Base-by-base conservation (phyloP, 2,888 invertebrate genomes). In the Drosophila prostipennis region DNA sequence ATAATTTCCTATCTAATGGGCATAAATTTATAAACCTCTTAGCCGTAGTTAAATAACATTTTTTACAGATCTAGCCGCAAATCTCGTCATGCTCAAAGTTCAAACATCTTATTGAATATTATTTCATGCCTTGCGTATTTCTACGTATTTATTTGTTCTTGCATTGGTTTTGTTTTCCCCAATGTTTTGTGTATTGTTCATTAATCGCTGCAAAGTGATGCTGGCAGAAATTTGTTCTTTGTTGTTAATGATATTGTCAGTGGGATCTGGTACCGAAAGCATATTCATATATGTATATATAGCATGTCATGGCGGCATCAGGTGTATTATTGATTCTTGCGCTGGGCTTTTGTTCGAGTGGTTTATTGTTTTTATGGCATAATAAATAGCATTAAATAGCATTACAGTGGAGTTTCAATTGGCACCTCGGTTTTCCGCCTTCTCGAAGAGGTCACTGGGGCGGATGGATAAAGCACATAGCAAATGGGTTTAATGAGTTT, bases 231-330 rank as follows among this genome's bases (percentile, higher is more conserved):
- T 52, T n/a, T 55, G 39, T 29, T 72, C 81, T 79, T 79, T 85
- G 75, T 77, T 75, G 89, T 59, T 82, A 82, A 88, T 86, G 89
- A 86, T 80, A 82, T 81, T 74, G 82, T 81, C 77, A 60, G 80
- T 36, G 81, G 71, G 72, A 23, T 52, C 53, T 68, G 69, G 69
- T 43, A 77, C 67, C 78, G 67, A 61, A 64, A 23, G 40, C 36
- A 64, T 42, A 58, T 26, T 26, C 34, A 34, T 39, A 16, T n/a
- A n/a, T n/a, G 3, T 16, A 29, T 48, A 39, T 55, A 48, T 68
- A 39, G 52, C 64, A 43, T 52, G 65, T 69, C 65, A 65, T 65
- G 67, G 58, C 67, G 70, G 72, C 79, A 67, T 80, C 83, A 85
- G 83, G 63, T 79, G 77, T 74, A 61, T 76, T 56, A 64, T 86